A percentile compares a stretch with the other conserved stretches of the same genome.
phyloP scores from a whole-genome alignment of 1,140 invertebrate genomes.

The Drosophila repletoides region DNA sequence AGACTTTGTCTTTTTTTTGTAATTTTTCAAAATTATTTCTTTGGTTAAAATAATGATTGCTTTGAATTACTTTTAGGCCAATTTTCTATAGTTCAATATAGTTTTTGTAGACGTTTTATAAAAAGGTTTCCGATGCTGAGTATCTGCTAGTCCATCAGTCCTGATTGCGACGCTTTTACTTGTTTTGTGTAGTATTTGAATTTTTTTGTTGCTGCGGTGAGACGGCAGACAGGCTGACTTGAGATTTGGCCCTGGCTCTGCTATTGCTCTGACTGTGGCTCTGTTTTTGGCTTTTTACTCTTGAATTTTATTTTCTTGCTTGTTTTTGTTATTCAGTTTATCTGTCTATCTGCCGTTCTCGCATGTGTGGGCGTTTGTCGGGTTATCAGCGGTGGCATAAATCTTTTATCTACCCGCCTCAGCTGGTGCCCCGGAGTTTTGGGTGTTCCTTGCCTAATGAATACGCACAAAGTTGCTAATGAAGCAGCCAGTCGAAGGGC shows the following conservation, averaged over 20 bases:
- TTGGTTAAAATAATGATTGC: too few relatives aligned
- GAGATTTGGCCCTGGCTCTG: conserved; percentile 23
- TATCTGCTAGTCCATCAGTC: not conserved
- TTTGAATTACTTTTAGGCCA: too few relatives aligned
- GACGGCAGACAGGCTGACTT: conserved; percentile 12
- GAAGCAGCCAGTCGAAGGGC: conserved; percentile 53
- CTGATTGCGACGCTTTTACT: conserved; percentile 7
- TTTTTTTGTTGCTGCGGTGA: conserved; percentile 27
- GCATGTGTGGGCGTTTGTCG: conserved; percentile 61
- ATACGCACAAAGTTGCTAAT: conserved; percentile 79
- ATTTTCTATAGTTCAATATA: too few relatives aligned
- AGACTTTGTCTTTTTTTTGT: conserved; percentile 40
- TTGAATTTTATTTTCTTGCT: conserved; percentile 45
- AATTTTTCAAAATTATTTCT: conserved; percentile 6
- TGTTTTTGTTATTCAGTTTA: conserved; percentile 38
- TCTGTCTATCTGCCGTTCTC: conserved; percentile 49
- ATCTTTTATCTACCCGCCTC: conserved; percentile 75
- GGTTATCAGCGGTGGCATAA: conserved; percentile 76
- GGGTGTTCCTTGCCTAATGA: conserved; percentile 58
- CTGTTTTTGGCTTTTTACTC: not conserved
- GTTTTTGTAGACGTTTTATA: too few relatives aligned
- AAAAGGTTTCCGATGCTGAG: too few relatives aligned
- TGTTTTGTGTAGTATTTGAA: conserved; percentile 31
- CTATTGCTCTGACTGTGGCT: not conserved
- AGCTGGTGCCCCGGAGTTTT: conserved; percentile 48